Percentiles rank a stretch among this genome's conserved stretches.
Evolutionary conservation across 2,113 vertebrate species (phyloP).

Genomic region (Muntiacus reevesi): DNA sequence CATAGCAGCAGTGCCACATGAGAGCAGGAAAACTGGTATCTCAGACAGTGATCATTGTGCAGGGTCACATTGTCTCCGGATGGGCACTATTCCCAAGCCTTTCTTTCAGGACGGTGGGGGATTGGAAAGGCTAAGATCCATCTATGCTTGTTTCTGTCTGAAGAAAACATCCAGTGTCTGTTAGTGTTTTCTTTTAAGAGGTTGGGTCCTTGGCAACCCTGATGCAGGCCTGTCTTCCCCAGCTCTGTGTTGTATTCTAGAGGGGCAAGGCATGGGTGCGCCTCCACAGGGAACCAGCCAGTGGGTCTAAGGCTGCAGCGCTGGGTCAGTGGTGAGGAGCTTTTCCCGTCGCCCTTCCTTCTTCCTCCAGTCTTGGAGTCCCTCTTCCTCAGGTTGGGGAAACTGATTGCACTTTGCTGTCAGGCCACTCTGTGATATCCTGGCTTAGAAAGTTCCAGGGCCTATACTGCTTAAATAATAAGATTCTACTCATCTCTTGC

Average conservation of each 20-base stretch:
- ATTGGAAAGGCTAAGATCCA: neutral
- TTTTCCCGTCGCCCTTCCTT: neutral
- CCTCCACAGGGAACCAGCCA: neutral
- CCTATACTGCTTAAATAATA: neutral
- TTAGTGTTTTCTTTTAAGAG: neutral
- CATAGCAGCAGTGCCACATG: neutral
- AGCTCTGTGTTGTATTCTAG: neutral
- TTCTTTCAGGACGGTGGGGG: neutral
- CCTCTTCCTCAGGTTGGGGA: neutral
- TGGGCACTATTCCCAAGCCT: neutral
- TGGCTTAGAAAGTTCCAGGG: neutral
- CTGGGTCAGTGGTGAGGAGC: neutral
- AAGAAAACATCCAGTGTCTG: neutral
- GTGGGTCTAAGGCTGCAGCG: neutral
- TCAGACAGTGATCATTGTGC: neutral
- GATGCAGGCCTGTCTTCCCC: neutral
- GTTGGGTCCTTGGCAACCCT: neutral
- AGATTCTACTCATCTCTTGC: neutral
- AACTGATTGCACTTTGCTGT: neutral
- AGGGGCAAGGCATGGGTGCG: accelerated
- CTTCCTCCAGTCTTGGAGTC: neutral
- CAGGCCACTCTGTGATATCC: neutral
- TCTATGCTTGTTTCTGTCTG: neutral
- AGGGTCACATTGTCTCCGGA: neutral
- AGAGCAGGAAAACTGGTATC: neutral